A percentile compares a stretch with the other conserved stretches of the same genome.
These are phyloP conservation scores for Tetramorium parvispinum DNA, from an alignment of 1,140 invertebrate genomes.

Conservation along the genomic window DNA sequence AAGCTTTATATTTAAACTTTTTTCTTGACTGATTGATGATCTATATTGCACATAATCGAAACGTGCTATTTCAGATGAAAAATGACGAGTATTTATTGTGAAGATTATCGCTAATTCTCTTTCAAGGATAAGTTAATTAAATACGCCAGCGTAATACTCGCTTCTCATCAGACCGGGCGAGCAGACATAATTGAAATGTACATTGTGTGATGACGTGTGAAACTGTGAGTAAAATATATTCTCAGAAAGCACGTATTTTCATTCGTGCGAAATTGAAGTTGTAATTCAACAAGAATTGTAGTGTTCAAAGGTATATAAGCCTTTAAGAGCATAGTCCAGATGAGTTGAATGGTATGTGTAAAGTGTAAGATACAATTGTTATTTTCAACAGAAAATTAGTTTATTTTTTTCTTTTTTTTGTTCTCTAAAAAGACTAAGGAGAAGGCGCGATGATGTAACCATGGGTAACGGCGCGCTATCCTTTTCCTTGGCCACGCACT, in stretches of 20 bases:
- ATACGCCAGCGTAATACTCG: conserved; percentile 49
- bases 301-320: not conserved
- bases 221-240: conserved; percentile 53
- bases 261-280: conserved; percentile 68
- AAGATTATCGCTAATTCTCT: conserved; percentile 35
- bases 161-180: conserved; percentile 60
- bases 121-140: conserved; percentile 56
- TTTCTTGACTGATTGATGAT: not conserved
- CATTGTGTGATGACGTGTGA: conserved; percentile 64
- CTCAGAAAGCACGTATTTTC: conserved; percentile 64
- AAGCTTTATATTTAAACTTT: no score
- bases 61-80: not conserved
- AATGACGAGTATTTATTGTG: conserved; percentile 8
- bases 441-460: no score
- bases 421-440: no score
- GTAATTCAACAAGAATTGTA: conserved; percentile 57
- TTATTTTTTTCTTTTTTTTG: not conserved
- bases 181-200: conserved; percentile 69
- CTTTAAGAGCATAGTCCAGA: not conserved
- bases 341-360: not conserved
- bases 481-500: no score
- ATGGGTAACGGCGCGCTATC: no score
- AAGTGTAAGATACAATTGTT: not conserved
- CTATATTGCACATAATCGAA: not conserved
- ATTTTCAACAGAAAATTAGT: not conserved